A percentile compares a stretch with the other conserved stretches of the same genome.
These are phyloP conservation scores for Tragelaphus eurycerus DNA, from an alignment of 2,797 vertebrate species.

Conservation along the genomic window DNA sequence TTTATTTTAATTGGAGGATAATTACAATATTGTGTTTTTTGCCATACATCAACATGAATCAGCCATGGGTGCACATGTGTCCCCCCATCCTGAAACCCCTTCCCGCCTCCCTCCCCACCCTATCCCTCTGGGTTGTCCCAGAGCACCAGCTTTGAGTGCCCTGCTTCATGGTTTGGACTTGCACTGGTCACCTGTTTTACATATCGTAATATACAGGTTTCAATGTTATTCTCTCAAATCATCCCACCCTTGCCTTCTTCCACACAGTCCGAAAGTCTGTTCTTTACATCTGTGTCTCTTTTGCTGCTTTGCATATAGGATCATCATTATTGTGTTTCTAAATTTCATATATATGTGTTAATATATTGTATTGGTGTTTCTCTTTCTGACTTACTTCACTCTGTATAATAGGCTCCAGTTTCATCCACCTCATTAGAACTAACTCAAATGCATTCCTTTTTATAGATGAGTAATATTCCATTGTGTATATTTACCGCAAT, in stretches of 20 bases:
- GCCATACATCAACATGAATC: background rate
- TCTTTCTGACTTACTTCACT: background rate
- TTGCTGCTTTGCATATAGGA: background rate
- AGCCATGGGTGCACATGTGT: background rate
- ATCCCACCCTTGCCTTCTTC: background rate
- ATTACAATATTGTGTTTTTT: background rate
- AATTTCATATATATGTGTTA: background rate
- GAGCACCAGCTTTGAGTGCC: background rate
- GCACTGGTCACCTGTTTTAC: background rate
- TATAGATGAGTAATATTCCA: background rate
- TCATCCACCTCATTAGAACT: background rate
- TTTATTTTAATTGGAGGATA: background rate
- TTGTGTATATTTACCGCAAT: background rate
- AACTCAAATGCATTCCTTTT: background rate
- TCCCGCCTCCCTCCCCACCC: background rate
- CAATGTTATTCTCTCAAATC: background rate
- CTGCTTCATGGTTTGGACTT: background rate
- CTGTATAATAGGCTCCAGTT: background rate
- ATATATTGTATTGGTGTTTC: background rate
- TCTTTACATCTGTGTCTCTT: background rate
- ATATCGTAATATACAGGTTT: background rate
- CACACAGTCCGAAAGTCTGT: background rate
- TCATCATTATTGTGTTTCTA: background rate
- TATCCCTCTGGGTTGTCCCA: background rate
- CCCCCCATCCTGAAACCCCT: background rate